These are phyloP conservation scores for Labroides dimidiatus DNA, from an alignment of 2,797 vertebrate genomes.

Conservation along the genomic window DNA sequence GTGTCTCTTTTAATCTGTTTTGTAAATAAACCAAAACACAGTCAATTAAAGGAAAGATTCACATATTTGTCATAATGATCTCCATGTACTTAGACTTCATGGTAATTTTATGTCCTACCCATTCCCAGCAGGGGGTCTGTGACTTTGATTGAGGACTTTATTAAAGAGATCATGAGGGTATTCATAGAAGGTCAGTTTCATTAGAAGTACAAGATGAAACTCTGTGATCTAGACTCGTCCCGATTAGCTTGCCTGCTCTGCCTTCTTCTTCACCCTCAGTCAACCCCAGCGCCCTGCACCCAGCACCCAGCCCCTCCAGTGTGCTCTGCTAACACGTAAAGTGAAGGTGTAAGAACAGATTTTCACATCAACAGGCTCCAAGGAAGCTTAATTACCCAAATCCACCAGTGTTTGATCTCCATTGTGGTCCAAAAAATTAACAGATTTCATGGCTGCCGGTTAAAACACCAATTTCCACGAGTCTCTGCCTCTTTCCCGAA, in stretches of 20 bases:
- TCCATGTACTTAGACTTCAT: conserved; percentile 48
- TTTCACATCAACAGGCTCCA: conserved; percentile 66
- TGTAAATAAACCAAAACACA: conserved; percentile 71
- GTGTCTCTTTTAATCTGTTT: conserved; percentile 68
- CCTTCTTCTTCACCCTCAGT: conserved; percentile 14
- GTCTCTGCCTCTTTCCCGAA: conserved; percentile 66
- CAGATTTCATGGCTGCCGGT: conserved; percentile 78
- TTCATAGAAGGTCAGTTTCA: conserved; percentile 79
- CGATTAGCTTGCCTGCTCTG: conserved; percentile 58
- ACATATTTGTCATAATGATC: conserved; percentile 55
- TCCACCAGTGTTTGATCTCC: conserved; percentile 79
- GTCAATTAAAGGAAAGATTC: conserved; percentile 72
- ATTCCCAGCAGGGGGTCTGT: conserved; percentile 51
- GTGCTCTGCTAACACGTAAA: conserved; percentile 56
- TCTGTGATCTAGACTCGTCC: conserved; percentile 57
- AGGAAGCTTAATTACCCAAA: conserved; percentile 78
- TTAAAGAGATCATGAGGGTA: conserved; percentile 75
- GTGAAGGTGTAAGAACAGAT: conserved; percentile 69
- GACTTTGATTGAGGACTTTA: conserved; percentile 78
- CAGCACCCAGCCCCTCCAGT: conserved; percentile 20
- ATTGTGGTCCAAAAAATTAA: conserved; percentile 64
- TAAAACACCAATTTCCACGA: conserved; percentile 77
- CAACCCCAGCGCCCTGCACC: conserved; percentile 17
- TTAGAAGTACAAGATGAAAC: conserved; percentile 70
- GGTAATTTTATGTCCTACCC: conserved; percentile 51